Evolutionary conservation across 2,888 invertebrate species (phyloP), one percentile per base, ranked within the genome.

Genomic region (Branchellion lobata): DNA sequence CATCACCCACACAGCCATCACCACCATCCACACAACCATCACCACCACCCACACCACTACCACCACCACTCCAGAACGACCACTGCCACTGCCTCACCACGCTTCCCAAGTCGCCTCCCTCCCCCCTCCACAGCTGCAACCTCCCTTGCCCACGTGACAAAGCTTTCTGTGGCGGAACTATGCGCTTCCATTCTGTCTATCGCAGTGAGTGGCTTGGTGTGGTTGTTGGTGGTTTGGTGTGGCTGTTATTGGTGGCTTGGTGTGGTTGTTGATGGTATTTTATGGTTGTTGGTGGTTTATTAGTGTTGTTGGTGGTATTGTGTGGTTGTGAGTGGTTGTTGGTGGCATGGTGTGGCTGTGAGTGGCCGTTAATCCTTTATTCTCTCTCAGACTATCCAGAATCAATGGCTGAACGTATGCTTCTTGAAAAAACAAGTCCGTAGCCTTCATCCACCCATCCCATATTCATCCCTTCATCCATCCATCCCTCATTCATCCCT

Each of bases 111-210:
- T 18, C n/a, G 24, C 61, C 61, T 14, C 61, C 61, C 21, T 57
- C 61, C 24, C 61, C 61, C 24, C 61, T 57, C 11, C 61, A 57
- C 24, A 24, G n/a, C 24, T 57, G 61, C 24, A 24, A 57, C 24
- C 11, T 57, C 3, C 21, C 21, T 5, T 57, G 61, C 21, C 61
- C 61, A 3, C 61, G 24, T 5, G 61, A 57, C 3, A n/a, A 57
- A 18, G 24, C 61, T n/a, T 18, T n/a, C 5, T 57, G 61, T 57
- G 61, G 61, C 24, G 61, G 61, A 8, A 24, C 61, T n/a, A 24
- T 57, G 61, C 21, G 21, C 24, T 57, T 57, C 61, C 61, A 57
- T n/a, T 18, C 61, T n/a, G 61, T 57, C 11, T 57, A 57, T 57
- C 61, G 61, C 21, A 57, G 61, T 57, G n/a, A 18, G 47, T 47